Percentiles rank a stretch among this genome's conserved stretches.
Evolutionary conservation across 2,113 vertebrate species (phyloP).

Genomic region (Eulacestoma nigropectus): DNA sequence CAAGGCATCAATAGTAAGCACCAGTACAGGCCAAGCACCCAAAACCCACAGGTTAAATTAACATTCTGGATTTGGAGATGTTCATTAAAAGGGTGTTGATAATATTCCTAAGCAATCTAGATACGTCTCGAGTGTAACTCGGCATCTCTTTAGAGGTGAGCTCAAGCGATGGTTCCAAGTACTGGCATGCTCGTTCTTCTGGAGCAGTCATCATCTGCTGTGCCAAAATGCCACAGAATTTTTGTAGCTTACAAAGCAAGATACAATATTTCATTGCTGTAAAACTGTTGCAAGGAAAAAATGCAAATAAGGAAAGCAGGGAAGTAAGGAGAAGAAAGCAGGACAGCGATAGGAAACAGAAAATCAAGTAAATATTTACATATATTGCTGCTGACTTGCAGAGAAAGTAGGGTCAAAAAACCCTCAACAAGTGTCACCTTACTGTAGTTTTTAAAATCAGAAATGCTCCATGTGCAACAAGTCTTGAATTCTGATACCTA

Average conservation of each 20-base stretch:
- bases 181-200: neutral
- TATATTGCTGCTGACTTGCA: neutral
- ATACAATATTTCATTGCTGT: neutral
- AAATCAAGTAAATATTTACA: neutral
- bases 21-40: neutral
- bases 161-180: neutral
- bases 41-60: neutral
- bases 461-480: neutral
- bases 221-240: neutral
- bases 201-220: neutral
- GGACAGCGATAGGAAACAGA: neutral
- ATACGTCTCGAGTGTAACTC: accelerated
- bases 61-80: neutral
- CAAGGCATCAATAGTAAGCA: too few relatives aligned
- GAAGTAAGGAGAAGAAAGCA: neutral
- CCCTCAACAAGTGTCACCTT: neutral
- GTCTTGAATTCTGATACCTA: neutral
- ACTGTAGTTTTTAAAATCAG: neutral
- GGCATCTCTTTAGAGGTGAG: neutral
- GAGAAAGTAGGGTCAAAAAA: neutral
- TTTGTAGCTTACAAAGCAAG: neutral
- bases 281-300: neutral
- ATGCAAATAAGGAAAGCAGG: neutral
- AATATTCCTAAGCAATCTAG: neutral
- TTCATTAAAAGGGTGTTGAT: neutral